phyloP scores from a whole-genome alignment of 1,140 invertebrate genomes.

The Thaumetopoea pityocampa region DNA sequence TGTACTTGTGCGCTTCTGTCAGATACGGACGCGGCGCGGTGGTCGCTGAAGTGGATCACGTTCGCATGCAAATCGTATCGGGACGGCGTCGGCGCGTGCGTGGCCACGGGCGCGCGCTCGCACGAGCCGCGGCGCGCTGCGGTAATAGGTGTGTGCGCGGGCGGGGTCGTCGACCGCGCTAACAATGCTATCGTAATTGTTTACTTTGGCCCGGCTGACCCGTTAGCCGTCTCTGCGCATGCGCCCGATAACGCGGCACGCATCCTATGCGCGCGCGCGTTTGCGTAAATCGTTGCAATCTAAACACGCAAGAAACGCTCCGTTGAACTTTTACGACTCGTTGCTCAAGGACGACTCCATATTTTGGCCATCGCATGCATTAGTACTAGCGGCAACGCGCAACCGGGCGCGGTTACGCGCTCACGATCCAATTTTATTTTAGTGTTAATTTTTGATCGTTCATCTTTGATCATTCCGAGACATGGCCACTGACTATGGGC shows the following conservation, averaged over 20 bases:
- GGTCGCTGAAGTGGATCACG: slow-evolving; percentile 15
- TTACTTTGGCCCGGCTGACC: slow-evolving; percentile 42
- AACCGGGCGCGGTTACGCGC: too few relatives aligned
- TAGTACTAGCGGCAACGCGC: too few relatives aligned
- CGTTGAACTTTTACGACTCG: slow-evolving; percentile 20
- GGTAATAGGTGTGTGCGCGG: slow-evolving; percentile 27
- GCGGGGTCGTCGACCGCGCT: slow-evolving; percentile 41
- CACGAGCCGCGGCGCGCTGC: slow-evolving; percentile 24
- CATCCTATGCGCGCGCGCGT: slow-evolving; percentile 31
- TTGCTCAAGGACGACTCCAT: slow-evolving; percentile 16
- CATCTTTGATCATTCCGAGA: too few relatives aligned
- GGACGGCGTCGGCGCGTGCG: slow-evolving; percentile 11
- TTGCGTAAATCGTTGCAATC: slow-evolving; percentile 41
- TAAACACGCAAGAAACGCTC: slow-evolving; percentile 37
- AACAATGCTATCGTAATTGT: slow-evolving; percentile 51
- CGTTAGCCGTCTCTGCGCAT: slow-evolving; percentile 26
- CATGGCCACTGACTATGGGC: too few relatives aligned
- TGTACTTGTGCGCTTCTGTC: background rate
- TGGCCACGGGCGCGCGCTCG: slow-evolving; percentile 3
- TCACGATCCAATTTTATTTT: too few relatives aligned
- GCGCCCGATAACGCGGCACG: slow-evolving; percentile 30
- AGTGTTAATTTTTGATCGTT: too few relatives aligned
- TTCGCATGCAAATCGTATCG: slow-evolving; percentile 20
- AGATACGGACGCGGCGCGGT: slow-evolving; percentile 4
- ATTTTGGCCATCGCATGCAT: slow-evolving; percentile 4